Percentiles rank a stretch among this genome's conserved stretches.
Evolutionary conservation across 2,797 vertebrate genomes (phyloP).

Genomic region (Leucoraja ocellata): DNA sequence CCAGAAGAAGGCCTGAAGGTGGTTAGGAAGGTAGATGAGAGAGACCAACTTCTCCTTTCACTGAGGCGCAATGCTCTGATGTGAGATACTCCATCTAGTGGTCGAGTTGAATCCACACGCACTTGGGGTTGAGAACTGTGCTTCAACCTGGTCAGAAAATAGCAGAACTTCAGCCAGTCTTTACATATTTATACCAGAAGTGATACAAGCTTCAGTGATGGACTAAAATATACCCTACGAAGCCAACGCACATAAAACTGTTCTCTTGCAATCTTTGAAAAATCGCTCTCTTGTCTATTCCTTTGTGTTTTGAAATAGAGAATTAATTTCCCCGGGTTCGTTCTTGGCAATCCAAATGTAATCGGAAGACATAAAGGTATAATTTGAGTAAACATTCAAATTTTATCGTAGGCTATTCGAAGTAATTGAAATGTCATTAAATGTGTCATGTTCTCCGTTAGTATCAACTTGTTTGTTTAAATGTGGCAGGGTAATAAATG

Average conservation of each 20-base stretch:
- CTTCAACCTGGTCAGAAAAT: neutral
- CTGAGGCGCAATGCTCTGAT: neutral
- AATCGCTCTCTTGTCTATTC: neutral
- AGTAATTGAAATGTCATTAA: slow-evolving; percentile 33
- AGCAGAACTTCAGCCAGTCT: neutral
- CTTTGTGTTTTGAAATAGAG: neutral
- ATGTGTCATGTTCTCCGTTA: slow-evolving; percentile 18
- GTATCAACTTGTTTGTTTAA: slow-evolving; percentile 23
- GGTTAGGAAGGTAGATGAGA: neutral
- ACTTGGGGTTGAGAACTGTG: neutral
- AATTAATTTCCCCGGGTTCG: neutral
- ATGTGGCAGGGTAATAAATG: slow-evolving; percentile 21
- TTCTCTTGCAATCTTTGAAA: neutral
- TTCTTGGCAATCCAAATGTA: neutral
- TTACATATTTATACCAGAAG: neutral
- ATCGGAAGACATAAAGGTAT: neutral
- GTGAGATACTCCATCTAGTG: slow-evolving; percentile 9
- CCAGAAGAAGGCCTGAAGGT: neutral
- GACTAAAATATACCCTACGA: neutral
- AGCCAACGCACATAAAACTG: neutral
- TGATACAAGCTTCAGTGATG: neutral
- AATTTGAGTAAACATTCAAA: slow-evolving; percentile 1
- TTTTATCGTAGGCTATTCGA: neutral
- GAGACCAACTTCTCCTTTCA: neutral
- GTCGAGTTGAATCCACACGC: neutral